These are phyloP conservation scores for Antheraea pernyi DNA, from an alignment of 1,140 invertebrate species.

Conservation along the genomic window DNA sequence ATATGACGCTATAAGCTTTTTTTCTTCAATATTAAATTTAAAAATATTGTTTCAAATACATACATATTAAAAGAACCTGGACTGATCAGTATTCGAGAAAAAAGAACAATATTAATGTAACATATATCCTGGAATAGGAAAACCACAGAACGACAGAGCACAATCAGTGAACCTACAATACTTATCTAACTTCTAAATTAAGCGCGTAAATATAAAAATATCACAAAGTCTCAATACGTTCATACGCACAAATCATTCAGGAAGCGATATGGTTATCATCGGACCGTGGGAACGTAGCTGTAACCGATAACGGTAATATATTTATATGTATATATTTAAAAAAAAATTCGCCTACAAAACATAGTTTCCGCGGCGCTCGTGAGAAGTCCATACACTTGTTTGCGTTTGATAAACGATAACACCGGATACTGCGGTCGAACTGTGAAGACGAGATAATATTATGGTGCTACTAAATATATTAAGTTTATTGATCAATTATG, in stretches of 20 bases:
- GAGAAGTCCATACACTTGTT: conserved; percentile 24
- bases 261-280: conserved; percentile 38
- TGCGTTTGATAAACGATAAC: not conserved
- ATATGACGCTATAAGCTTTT: no score
- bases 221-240: conserved; percentile 1
- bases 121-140: not conserved
- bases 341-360: conserved; percentile 46
- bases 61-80: no score
- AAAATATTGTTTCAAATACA: no score
- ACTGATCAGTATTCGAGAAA: no score
- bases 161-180: not conserved
- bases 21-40: no score
- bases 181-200: not conserved
- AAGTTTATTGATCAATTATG: not conserved
- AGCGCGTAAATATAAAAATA: conserved; percentile 3
- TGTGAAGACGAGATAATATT: not conserved
- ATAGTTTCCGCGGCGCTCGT: conserved; percentile 36
- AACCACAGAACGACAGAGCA: not conserved
- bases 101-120: no score
- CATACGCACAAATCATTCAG: conserved; percentile 20
- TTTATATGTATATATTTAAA: conserved; percentile 22
- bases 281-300: conserved; percentile 45
- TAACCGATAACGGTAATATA: conserved; percentile 36
- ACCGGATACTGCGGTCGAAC: not conserved
- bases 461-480: not conserved